Evolutionary conservation across 2,113 vertebrate species (phyloP).

Genomic region (Monopterus albus): DNA sequence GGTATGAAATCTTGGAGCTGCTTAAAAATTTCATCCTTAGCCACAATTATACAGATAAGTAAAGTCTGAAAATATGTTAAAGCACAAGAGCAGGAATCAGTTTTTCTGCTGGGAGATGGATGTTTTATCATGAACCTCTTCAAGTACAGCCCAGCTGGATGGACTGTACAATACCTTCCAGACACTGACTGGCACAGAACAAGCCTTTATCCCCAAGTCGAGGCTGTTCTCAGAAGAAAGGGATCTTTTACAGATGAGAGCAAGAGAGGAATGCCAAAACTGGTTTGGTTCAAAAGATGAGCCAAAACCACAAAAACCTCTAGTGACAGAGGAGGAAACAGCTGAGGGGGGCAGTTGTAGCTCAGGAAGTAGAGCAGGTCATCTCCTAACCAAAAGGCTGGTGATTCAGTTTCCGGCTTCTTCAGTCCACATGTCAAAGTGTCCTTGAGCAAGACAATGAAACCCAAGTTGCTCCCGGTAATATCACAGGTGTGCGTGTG

Average conservation of each 20-base stretch:
- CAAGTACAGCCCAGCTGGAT: slow-evolving; percentile 13
- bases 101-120: slow-evolving; percentile 26
- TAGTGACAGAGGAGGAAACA: slow-evolving; percentile 77
- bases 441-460: no score
- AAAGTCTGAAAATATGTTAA: background rate
- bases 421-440: no score
- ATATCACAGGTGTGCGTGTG: no score
- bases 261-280: slow-evolving; percentile 48
- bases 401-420: no score
- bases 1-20: background rate
- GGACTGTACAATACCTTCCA: slow-evolving; percentile 32
- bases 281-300: slow-evolving; percentile 58
- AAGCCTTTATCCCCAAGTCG: slow-evolving; percentile 5
- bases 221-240: slow-evolving; percentile 42
- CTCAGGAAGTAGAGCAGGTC: no score
- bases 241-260: slow-evolving; percentile 49
- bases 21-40: background rate
- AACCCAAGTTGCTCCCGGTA: no score
- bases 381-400: no score
- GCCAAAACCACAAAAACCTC: slow-evolving; percentile 75
- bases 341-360: no score
- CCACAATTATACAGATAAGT: slow-evolving; percentile 4
- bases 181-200: slow-evolving; percentile 34
- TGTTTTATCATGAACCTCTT: slow-evolving; percentile 24
- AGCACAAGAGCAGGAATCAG: slow-evolving; percentile 12